A percentile compares a stretch with the other conserved stretches of the same genome.
Evolutionary conservation across 2,888 invertebrate genomes (phyloP).

Genomic region (Tethea ocularis): DNA sequence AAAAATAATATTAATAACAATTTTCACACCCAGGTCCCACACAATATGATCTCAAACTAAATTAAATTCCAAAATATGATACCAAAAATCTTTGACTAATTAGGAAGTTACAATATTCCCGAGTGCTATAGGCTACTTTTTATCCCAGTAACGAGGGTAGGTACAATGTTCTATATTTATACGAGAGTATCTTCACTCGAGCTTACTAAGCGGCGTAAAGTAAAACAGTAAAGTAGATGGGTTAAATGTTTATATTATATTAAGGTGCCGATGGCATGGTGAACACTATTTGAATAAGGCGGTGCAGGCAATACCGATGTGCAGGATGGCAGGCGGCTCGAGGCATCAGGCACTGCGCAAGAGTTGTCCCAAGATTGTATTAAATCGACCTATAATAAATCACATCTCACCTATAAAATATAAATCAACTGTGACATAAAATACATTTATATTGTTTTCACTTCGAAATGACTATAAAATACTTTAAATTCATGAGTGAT

Average conservation of each 20-base stretch:
- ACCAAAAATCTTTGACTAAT: too few species aligned
- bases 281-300: constrained; percentile 2
- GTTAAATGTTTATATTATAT: background rate
- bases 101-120: too few species aligned
- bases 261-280: background rate
- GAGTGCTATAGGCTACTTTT: too few species aligned
- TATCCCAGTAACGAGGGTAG: too few species aligned
- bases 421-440: constrained; percentile 80
- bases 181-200: background rate
- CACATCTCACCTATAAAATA: constrained; percentile 79
- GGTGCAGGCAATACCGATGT: constrained; percentile 19
- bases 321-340: constrained; percentile 26
- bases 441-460: constrained; percentile 82
- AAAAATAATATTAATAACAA: too few species aligned
- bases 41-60: too few species aligned
- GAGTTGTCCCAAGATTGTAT: constrained; percentile 64
- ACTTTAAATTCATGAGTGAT: constrained; percentile 78
- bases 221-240: background rate
- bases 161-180: too few species aligned
- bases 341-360: constrained; percentile 32
- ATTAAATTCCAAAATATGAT: too few species aligned
- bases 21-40: too few species aligned
- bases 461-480: constrained; percentile 79
- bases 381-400: constrained; percentile 73
- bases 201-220: background rate